A percentile compares a stretch with the other conserved stretches of the same genome.
These are phyloP conservation scores for Caenorhabditis briggsae DNA, from an alignment of 1,140 invertebrate genomes.

Conservation along the genomic window DNA sequence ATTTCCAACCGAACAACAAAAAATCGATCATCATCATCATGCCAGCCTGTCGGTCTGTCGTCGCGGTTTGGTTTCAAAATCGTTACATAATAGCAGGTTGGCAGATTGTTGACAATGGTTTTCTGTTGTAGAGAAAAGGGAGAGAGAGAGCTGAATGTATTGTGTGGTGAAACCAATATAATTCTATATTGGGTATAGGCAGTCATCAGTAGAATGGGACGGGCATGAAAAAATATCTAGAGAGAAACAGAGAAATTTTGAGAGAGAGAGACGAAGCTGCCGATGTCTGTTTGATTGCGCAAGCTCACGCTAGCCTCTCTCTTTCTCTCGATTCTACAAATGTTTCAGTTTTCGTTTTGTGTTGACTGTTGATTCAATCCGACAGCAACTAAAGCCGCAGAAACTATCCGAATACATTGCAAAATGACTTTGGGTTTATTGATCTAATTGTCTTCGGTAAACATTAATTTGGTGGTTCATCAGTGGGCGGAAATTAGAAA, in stretches of 20 bases:
- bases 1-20: slow-evolving; percentile 52
- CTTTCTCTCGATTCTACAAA: slow-evolving; percentile 2
- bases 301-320: background rate
- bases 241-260: background rate
- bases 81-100: slow-evolving; percentile 51
- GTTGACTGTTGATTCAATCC: slow-evolving; percentile 51
- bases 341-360: slow-evolving; percentile 30
- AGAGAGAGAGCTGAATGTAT: slow-evolving; percentile 49
- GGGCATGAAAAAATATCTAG: background rate
- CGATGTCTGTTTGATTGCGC: slow-evolving; percentile 41
- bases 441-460: slow-evolving; percentile 47
- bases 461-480: slow-evolving; percentile 20
- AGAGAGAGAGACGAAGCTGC: slow-evolving; percentile 33
- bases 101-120: slow-evolving; percentile 43
- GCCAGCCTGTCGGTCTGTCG: slow-evolving; percentile 5
- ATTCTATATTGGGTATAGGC: background rate
- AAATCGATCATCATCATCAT: slow-evolving; percentile 43
- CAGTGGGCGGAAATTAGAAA: background rate
- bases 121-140: background rate
- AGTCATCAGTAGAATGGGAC: slow-evolving; percentile 23
- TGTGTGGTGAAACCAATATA: slow-evolving; percentile 45
- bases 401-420: slow-evolving; percentile 51
- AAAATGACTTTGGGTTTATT: slow-evolving; percentile 18
- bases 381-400: slow-evolving; percentile 51
- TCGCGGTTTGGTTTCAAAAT: background rate